phyloP scores from a whole-genome alignment of 2,797 vertebrate species.

The Macrochelys suwanniensis region DNA sequence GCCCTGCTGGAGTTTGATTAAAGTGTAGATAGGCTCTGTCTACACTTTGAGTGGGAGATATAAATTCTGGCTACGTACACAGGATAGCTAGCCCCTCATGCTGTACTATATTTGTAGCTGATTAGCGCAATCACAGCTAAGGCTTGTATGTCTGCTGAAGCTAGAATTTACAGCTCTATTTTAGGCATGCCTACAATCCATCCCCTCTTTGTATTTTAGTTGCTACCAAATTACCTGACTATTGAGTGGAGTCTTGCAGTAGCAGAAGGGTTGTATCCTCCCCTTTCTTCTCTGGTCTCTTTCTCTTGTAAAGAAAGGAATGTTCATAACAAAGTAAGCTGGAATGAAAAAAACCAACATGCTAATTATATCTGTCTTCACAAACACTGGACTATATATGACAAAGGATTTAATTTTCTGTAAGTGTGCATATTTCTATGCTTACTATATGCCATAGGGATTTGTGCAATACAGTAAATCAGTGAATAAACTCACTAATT shows the following conservation, averaged over 20 bases:
- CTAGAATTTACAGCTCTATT: neutral
- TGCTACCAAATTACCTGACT: neutral
- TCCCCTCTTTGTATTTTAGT: rapidly evolving
- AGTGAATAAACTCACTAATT: neutral
- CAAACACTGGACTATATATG: neutral
- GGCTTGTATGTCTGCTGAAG: neutral
- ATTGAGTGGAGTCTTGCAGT: neutral
- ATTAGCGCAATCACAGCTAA: neutral
- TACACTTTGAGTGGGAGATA: neutral
- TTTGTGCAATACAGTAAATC: neutral
- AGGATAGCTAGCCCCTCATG: neutral
- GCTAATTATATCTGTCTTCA: neutral
- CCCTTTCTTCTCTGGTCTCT: conserved; percentile 45
- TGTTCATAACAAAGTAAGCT: conserved; percentile 67
- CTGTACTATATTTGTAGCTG: neutral
- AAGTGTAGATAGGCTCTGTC: neutral
- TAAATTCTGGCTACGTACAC: neutral
- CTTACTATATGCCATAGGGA: neutral
- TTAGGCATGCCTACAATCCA: neutral
- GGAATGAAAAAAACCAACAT: neutral
- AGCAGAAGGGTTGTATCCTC: neutral
- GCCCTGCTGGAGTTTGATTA: too few relatives aligned
- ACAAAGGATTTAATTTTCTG: neutral
- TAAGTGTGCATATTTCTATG: neutral
- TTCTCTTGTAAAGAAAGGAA: conserved; percentile 64